Base-by-base conservation (phyloP, 2,113 vertebrate genomes). In the Sporophila hypoxantha region DNA sequence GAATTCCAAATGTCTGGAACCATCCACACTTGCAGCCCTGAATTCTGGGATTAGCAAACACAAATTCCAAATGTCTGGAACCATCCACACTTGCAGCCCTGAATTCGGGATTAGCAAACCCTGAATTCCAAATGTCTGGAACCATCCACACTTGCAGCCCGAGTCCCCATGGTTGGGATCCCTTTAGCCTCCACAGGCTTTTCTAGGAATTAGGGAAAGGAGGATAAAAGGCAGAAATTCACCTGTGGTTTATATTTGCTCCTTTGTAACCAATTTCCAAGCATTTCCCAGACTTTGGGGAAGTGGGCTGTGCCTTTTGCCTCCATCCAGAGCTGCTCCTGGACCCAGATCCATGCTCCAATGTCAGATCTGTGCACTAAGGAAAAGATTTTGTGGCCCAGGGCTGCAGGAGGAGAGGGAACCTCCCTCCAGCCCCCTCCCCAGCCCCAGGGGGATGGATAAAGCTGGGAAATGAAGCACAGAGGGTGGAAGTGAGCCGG, bases 311-410 rank as follows among this genome's bases (percentile, higher is more conserved):
- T 44, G 56, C 26, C 41, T n/a, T 68, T 52, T 39, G 4, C 5
- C 12, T 49, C 42, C 34, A 14, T 15, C 34, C 22, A 29, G 29
- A 37, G 21, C 3, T 53, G 6, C 27, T 70, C 61, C 52, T 22
- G 11, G 21, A 15, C 27, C 2, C 14, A 14, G 22, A 27, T 27
- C n/a, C 39, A 6, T 0, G 0, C 22, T 46, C n/a, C n/a, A 10
- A 0, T 0, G 5, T 22, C 0, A 3, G 49, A 17, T 49, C 59
- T 12, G 1, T 1, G 2, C 2, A 4, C 14, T 6, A 9, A 55
- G 69, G n/a, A 49, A 34, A 36, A 41, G 16, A 5, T 6, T 1
- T 14, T 73, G 49, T 30, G 44, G 6, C n/a, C 62, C 8, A 3
- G 27, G 61, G 64, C 62, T 39, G 8, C 16, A 32, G 29, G 2